Base-by-base conservation (phyloP, 2,888 invertebrate species). In the Hemithea aestivaria region DNA sequence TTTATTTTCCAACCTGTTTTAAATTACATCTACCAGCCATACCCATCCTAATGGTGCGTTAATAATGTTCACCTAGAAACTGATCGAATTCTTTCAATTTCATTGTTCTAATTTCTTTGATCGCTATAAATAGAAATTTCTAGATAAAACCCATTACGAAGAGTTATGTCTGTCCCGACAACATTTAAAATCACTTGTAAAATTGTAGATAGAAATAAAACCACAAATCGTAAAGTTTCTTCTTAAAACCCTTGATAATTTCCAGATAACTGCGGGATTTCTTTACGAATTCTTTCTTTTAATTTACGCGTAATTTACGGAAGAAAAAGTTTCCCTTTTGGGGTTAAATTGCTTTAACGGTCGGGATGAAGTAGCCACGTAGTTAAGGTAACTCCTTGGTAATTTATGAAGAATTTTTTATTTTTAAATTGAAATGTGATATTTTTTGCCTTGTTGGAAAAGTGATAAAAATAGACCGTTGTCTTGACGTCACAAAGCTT, bases 271-370 rank as follows among this genome's bases (percentile, higher is more conserved):
- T 44, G 47, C 41, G 32, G 45, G 44, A 46, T 45, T 53, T 57
- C 56, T 61, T 63, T 62, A 66, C 62, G 53, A 60, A 62, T 58
- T 55, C 51, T 49, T 50, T 53, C 60, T 65, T 67, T 65, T 46
- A 65, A 70, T 71, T 73, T 67, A 67, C 58, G 60, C 58, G 61
- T 55, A 62, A 62, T 62, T 64, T 57, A 51, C 51, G 54, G 54
- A 47, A 52, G 55, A 46, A 45, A 54, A 63, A 69, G 63, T 67
- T 72, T 65, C 63, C 59, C 68, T 68, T 67, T 60, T 58, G 57
- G 46, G 56, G 61, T 62, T 61, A 68, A 73, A 73, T 73, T 72
- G 62, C 69, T 61, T 63, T 63, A 58, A 58, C 62, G 58, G 58
- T 62, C 16, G 16, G 49, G 56, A 56, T 51, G 62, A 56, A 66